These are phyloP conservation scores for Engystomops pustulosus DNA, from an alignment of 2,113 vertebrate species.

Conservation along the genomic window DNA sequence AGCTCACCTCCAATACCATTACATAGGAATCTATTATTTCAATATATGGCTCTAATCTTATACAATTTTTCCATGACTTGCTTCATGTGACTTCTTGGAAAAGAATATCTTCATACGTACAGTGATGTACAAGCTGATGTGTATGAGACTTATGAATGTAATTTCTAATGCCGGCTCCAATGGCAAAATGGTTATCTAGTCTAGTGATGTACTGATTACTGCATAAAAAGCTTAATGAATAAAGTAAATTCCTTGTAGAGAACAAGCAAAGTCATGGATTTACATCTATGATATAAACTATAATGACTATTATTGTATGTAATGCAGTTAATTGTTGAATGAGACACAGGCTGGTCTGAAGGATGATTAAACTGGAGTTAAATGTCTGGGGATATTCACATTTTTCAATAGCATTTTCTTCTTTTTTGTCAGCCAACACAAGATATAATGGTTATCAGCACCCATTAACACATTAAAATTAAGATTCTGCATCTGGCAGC, in stretches of 20 bases:
- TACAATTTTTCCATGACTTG: no score
- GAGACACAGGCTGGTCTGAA: background rate
- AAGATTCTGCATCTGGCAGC: conserved; percentile 36
- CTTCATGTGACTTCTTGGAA: no score
- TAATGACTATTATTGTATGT: background rate
- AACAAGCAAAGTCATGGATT: background rate
- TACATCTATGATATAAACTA: background rate
- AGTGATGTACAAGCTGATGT: no score
- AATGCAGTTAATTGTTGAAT: background rate
- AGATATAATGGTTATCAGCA: conserved; percentile 27
- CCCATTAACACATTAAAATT: conserved; percentile 33
- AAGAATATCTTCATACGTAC: no score
- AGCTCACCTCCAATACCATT: no score
- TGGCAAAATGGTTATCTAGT: background rate
- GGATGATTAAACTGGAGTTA: conserved; percentile 21
- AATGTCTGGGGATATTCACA: background rate
- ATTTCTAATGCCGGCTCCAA: background rate
- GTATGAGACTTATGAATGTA: no score
- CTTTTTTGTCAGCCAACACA: conserved; percentile 19
- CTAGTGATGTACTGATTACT: background rate
- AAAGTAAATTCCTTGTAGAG: background rate
- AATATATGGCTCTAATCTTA: no score
- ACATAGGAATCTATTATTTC: no score
- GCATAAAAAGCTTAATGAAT: background rate
- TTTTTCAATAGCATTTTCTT: conserved; percentile 25